Evolutionary conservation across 2,113 vertebrate species (phyloP), one percentile per base, ranked within the genome.

Genomic region (Chionomys nivalis): DNA sequence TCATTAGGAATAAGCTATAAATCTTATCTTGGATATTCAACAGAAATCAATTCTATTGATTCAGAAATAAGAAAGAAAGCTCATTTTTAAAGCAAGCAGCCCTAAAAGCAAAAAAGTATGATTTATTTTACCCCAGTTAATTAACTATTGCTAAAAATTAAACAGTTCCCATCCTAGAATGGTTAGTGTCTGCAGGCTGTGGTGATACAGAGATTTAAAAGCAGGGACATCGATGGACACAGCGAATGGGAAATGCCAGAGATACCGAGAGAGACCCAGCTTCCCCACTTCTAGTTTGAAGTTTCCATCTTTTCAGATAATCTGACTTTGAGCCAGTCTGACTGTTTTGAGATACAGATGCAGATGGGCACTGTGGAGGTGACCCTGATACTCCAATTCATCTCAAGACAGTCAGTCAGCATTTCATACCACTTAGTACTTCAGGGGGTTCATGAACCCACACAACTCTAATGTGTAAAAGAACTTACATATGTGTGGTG

Each of bases 71-170:
- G 33, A 66, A 89, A 86, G 47, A 68, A 92, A 91, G 95, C 31
- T 66, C 39, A 96, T 47, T 85, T 89, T 89, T 76, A 81, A 33
- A 83, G 91, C 39, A 42, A 65, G 7, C 89, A 10, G 28, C 5
- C 82, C 61, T 87, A 68, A 87, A 88, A 92, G 31, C 14, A 95
- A 91, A 42, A 1, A 0, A 61, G 72, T 87, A 36, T 90, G 26
- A 66, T 79, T 94, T 36, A 89, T 95, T 96, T 93, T 81, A 70
- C 12, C 78, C 10, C 70, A 94, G 23, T 95, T 91, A 91, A 95
- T 17, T 23, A 95, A 79, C 52, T 68, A 3, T 89, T 87, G 16
- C n/a, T 90, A 95, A 81, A 55, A 95, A 85, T 77, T 89, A 91
- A 93, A 78, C 23, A 70, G 42, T 76, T 72, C 10, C 26, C 55